Percentiles rank a stretch among this genome's conserved stretches.
Evolutionary conservation across 2,113 vertebrate species (phyloP).

Genomic region (Cyphomyrus plagiostoma): DNA sequence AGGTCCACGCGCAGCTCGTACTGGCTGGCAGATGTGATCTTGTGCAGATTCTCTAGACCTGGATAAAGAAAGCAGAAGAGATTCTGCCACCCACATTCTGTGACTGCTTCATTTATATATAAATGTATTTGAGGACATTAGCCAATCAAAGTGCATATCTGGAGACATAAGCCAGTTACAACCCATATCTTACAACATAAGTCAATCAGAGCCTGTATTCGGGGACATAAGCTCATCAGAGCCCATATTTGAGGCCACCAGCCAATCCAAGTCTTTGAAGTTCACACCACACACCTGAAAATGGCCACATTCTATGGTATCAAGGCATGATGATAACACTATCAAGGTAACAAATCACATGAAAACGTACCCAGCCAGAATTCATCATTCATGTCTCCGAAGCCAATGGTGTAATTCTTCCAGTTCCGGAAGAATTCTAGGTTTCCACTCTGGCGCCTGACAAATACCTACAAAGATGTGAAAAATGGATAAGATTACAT

Average conservation of each 20-base stretch:
- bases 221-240: background rate
- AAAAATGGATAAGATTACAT: background rate
- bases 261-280: background rate
- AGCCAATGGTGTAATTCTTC: slow-evolving; percentile 83
- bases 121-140: too few species aligned
- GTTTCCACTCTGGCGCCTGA: slow-evolving; percentile 81
- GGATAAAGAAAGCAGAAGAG: slow-evolving; percentile 14
- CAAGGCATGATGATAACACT: background rate
- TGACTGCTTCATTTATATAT: background rate
- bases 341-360: background rate
- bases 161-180: background rate
- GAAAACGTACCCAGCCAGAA: slow-evolving; percentile 84
- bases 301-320: background rate
- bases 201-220: background rate
- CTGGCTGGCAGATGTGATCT: slow-evolving; percentile 82
- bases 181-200: background rate
- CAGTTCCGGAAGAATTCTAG: slow-evolving; percentile 92
- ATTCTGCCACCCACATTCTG: background rate
- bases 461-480: slow-evolving; percentile 70
- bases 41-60: slow-evolving; percentile 89
- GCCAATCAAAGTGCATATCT: background rate
- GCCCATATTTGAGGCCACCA: background rate
- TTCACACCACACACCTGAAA: background rate
- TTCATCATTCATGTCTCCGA: slow-evolving; percentile 84
- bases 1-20: slow-evolving; percentile 92